Base-by-base conservation (phyloP, 2,113 vertebrate species). In the Rhabdornis inornatus region DNA sequence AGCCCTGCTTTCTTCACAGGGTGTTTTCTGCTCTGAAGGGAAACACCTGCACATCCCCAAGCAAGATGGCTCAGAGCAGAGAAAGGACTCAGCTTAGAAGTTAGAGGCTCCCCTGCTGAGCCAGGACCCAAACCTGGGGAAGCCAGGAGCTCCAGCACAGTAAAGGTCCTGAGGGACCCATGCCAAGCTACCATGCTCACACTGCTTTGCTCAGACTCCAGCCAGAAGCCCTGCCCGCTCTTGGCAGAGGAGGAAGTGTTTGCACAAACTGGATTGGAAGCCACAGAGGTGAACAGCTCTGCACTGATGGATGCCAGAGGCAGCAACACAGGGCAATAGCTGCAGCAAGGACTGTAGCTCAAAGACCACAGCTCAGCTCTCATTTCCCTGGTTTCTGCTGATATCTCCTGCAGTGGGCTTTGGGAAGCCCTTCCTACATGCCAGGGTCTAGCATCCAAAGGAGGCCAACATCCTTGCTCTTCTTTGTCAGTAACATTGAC, bases 11-110 rank as follows among this genome's bases (percentile, higher is more conserved):
- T 69, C 69, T 30, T 66, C 12, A 3, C 68, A 60, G 70, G 65
- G n/a, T 35, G 71, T 56, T 94, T 87, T 87, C 45, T 90, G 75
- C 81, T 96, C 87, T n/a, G 68, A 90, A 94, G 91, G 88, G 90
- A 97, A 97, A 91, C 94, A 96, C 95, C 95, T 97, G 96, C 92
- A 72, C 1, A 0, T 81, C 81, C 79, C 68, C 35, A 83, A 87
- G 64, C 4, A 1, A 89, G 78, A 91, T 15, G 0, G 87, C 63
- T 88, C 90, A 69, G 64, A 90, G 83, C 47, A 92, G 78, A 87
- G 31, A 81, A 68, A 84, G 27, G 50, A 65, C 47, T 83, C 35
- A 10, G 31, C 28, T 89, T 21, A 83, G 19, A 53, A 92, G 70
- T 88, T 70, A 78, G 2, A 6, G 47, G 25, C 40, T 78, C 17